These are phyloP conservation scores for Neosilurus mollespiculum DNA, from an alignment of 2,797 vertebrate species.

Conservation along the genomic window DNA sequence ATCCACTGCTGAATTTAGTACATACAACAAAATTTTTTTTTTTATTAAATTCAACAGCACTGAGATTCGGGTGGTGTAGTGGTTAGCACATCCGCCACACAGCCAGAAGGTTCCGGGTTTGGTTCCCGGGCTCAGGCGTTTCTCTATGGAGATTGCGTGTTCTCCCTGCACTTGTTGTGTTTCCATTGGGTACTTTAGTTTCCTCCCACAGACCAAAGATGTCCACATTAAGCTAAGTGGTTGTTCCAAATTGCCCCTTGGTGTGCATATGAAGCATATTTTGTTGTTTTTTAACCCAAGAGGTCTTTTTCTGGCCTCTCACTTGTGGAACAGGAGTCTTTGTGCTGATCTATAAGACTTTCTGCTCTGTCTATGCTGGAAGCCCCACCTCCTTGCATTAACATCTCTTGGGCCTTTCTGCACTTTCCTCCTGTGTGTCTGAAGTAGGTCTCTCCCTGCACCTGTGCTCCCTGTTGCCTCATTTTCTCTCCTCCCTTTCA, in stretches of 20 bases:
- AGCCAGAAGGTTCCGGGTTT: too few species aligned
- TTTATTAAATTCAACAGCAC: background rate
- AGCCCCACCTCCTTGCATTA: constrained; percentile 33
- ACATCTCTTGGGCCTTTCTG: constrained; percentile 43
- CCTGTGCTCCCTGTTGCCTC: constrained; percentile 19
- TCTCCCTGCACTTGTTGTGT: too few species aligned
- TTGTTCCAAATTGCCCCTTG: too few species aligned
- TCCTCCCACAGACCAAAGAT: too few species aligned
- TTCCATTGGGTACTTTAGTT: too few species aligned
- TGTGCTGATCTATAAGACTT: constrained; percentile 65
- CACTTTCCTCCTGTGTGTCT: constrained; percentile 38
- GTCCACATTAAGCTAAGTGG: too few species aligned
- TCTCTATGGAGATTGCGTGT: too few species aligned
- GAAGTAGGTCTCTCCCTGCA: constrained; percentile 38
- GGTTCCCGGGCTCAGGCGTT: too few species aligned
- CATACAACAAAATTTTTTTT: too few species aligned
- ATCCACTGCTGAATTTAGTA: background rate
- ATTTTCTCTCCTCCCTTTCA: constrained; percentile 15
- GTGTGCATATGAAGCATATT: background rate
- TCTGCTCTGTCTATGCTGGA: constrained; percentile 46
- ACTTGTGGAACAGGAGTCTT: constrained; percentile 67
- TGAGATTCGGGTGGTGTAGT: too few species aligned
- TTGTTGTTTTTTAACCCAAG: constrained; percentile 30
- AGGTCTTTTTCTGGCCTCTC: constrained; percentile 51
- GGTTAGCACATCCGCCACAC: too few species aligned